These are phyloP conservation scores for Chymomyza procnemis DNA, from an alignment of 2,888 invertebrate genomes.

Conservation along the genomic window DNA sequence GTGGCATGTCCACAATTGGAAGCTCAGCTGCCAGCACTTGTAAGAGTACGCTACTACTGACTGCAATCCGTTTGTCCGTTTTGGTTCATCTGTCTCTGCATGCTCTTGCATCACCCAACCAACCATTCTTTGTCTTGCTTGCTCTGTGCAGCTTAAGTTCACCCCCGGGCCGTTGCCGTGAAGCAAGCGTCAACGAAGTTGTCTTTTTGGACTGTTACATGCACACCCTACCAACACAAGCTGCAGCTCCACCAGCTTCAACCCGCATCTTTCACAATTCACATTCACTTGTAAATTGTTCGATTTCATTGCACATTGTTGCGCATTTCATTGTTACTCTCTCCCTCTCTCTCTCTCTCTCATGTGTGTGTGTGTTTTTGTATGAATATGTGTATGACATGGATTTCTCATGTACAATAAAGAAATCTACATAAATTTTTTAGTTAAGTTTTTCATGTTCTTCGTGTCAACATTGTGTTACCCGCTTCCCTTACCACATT, in stretches of 20 bases:
- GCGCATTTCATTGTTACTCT: slow-evolving; percentile 41
- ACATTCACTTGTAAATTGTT: slow-evolving; percentile 63
- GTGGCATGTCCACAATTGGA: slow-evolving; percentile 75
- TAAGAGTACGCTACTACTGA: not conserved
- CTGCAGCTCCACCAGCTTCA: slow-evolving; percentile 12
- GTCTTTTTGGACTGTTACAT: slow-evolving; percentile 69
- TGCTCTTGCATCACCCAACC: not conserved
- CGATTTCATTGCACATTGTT: slow-evolving; percentile 71
- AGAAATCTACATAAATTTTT: slow-evolving; percentile 72
- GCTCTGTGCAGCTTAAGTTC: not conserved
- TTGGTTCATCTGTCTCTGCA: not conserved
- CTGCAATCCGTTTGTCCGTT: slow-evolving; percentile 13
- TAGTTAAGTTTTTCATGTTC: slow-evolving; percentile 67
- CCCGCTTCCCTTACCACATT: slow-evolving; percentile 53
- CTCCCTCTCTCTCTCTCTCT: slow-evolving; percentile 1
- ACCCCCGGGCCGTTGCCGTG: slow-evolving; percentile 46
- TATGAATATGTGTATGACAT: slow-evolving; percentile 44
- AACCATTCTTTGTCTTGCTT: not conserved
- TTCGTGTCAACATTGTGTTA: slow-evolving; percentile 63
- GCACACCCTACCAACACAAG: not conserved
- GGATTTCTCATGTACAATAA: slow-evolving; percentile 68
- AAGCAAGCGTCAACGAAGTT: slow-evolving; percentile 66
- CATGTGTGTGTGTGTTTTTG: slow-evolving; percentile 5
- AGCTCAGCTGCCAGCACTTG: slow-evolving; percentile 42
- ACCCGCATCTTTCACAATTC: slow-evolving; percentile 20